phyloP scores from a whole-genome alignment of 2,888 invertebrate species.

The Zaprionus bogoriensis region DNA sequence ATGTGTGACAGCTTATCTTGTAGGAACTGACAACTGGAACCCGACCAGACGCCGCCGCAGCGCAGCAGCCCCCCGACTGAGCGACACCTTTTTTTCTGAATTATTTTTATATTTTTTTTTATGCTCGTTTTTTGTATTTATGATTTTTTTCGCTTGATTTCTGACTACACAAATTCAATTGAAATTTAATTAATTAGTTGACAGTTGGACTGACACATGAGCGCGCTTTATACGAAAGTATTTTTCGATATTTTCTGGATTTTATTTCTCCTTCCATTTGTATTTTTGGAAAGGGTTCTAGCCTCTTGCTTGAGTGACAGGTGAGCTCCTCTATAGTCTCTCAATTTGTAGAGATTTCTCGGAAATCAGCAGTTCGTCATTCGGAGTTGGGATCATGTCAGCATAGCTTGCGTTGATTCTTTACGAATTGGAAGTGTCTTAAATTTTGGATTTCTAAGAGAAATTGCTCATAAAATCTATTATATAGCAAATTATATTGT shows the following conservation, averaged over 20 bases:
- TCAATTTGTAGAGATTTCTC: conserved; percentile 40
- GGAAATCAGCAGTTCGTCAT: conserved; percentile 46
- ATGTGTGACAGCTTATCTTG: conserved; percentile 82
- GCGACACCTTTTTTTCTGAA: conserved; percentile 46
- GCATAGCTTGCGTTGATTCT: background rate
- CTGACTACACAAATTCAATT: conserved; percentile 80
- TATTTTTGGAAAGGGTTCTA: conserved; percentile 12
- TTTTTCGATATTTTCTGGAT: conserved; percentile 16
- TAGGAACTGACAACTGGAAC: conserved; percentile 77
- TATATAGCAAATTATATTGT: too few species aligned
- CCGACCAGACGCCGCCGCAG: conserved; percentile 38
- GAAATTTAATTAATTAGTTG: conserved; percentile 82
- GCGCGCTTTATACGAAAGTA: conserved; percentile 45
- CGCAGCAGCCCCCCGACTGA: conserved; percentile 62
- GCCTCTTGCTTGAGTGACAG: conserved; percentile 51
- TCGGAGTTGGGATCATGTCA: background rate
- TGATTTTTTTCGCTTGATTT: conserved; percentile 39
- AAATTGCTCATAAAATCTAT: too few species aligned
- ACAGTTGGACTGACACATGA: conserved; percentile 80
- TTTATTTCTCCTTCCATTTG: background rate
- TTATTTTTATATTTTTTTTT: background rate
- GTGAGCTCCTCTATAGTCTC: conserved; percentile 39
- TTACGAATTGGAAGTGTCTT: too few species aligned
- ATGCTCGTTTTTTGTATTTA: conserved; percentile 6
- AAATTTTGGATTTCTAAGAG: too few species aligned